Percentiles rank a stretch among this genome's conserved stretches.
phyloP scores from a whole-genome alignment of 2,113 vertebrate genomes.

The Chaetops frenatus region DNA sequence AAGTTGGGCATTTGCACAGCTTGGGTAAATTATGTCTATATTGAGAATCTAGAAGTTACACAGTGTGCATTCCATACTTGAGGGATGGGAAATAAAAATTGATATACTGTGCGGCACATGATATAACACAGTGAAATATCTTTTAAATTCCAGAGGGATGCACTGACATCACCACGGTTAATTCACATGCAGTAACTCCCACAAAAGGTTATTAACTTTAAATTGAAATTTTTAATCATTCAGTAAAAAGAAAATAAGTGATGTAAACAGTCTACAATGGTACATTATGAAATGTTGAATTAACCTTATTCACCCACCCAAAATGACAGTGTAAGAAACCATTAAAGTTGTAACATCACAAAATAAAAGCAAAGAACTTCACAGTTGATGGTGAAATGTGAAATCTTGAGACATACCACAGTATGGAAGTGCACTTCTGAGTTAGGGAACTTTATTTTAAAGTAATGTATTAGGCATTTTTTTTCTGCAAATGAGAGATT shows the following conservation, averaged over 20 bases:
- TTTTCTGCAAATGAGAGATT: not conserved
- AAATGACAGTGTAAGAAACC: conserved; percentile 34
- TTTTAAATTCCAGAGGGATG: conserved; percentile 67
- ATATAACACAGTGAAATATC: conserved; percentile 75
- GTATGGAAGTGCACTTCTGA: not conserved
- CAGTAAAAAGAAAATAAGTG: conserved; percentile 70
- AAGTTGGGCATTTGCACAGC: conserved; percentile 68
- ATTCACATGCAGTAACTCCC: conserved; percentile 64
- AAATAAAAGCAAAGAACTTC: conserved; percentile 45
- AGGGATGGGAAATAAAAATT: conserved; percentile 80
- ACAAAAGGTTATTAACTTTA: conserved; percentile 66
- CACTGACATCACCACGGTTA: conserved; percentile 72
- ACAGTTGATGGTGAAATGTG: not conserved
- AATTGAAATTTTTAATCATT: conserved; percentile 62
- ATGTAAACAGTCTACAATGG: conserved; percentile 57
- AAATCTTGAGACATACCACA: not conserved
- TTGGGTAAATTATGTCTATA: conserved; percentile 77
- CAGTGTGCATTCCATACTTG: conserved; percentile 74
- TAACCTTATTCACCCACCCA: conserved; percentile 19
- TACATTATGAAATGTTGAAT: conserved; percentile 45
- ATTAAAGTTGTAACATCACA: conserved; percentile 38
- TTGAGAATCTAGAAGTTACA: conserved; percentile 75
- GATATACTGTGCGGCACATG: conserved; percentile 75
- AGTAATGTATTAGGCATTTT: not conserved
- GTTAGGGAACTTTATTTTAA: not conserved